Percentiles rank a stretch among this genome's conserved stretches.
These are phyloP conservation scores for Microctenopoma steveboyesi DNA, from an alignment of 2,797 vertebrate genomes.

Conservation along the genomic window DNA sequence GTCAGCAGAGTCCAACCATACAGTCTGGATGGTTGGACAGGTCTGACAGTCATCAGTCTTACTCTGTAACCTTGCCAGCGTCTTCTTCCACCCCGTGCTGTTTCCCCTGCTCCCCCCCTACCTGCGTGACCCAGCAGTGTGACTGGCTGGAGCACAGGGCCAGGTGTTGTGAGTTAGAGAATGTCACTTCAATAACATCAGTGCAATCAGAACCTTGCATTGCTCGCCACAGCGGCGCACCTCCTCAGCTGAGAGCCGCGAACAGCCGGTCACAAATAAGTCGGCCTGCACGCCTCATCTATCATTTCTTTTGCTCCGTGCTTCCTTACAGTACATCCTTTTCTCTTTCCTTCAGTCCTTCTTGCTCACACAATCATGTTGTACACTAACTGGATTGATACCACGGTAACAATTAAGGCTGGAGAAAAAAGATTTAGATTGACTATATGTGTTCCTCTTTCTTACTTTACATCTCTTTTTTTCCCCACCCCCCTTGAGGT, in stretches of 20 bases:
- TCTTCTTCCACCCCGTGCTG: not conserved
- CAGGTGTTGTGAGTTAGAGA: slow-evolving; percentile 73
- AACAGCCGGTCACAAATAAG: slow-evolving; percentile 73
- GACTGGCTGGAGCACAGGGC: slow-evolving; percentile 34
- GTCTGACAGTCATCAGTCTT: slow-evolving; percentile 15
- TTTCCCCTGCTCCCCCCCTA: not conserved
- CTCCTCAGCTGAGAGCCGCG: slow-evolving; percentile 54
- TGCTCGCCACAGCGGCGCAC: slow-evolving; percentile 33
- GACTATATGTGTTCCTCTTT: not conserved
- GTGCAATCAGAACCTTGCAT: slow-evolving; percentile 63
- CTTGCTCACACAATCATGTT: slow-evolving; percentile 1
- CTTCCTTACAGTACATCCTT: slow-evolving; percentile 2
- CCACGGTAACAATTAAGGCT: slow-evolving; percentile 30
- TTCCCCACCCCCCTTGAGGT: slow-evolving; percentile 24
- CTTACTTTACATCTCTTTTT: not conserved
- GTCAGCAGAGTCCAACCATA: slow-evolving; percentile 3
- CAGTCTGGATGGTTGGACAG: not conserved
- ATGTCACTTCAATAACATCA: slow-evolving; percentile 59
- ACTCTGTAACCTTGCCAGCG: slow-evolving; percentile 18
- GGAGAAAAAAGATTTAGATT: slow-evolving; percentile 21
- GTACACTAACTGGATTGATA: slow-evolving; percentile 25
- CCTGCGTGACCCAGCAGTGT: not conserved
- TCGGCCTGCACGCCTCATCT: slow-evolving; percentile 59
- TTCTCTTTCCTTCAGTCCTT: slow-evolving; percentile 12
- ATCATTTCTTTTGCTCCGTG: slow-evolving; percentile 55